Evolutionary conservation across 1,140 invertebrate genomes (phyloP).

Genomic region (Drosophila rufa): DNA sequence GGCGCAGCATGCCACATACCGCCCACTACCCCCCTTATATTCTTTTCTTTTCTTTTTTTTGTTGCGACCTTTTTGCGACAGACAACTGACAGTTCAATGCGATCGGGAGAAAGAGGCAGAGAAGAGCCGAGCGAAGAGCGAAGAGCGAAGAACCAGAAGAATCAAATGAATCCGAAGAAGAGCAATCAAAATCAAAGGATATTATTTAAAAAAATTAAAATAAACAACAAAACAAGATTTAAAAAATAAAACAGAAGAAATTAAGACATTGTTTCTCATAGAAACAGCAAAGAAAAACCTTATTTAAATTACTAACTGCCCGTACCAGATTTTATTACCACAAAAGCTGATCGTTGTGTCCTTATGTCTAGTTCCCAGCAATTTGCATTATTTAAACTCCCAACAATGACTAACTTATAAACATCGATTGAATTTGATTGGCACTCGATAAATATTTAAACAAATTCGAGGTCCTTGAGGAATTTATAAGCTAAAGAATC

Average conservation of each 20-base stretch:
- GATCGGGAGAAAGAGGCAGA: constrained; percentile 4
- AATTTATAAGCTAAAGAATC: background rate
- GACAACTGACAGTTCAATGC: constrained; percentile 71
- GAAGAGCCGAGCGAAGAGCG: background rate
- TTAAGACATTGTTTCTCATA: constrained; percentile 47
- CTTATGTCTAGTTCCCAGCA: no score
- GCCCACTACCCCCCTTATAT: background rate
- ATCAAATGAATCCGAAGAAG: background rate
- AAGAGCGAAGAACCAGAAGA: constrained; percentile 2
- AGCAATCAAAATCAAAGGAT: constrained; percentile 51
- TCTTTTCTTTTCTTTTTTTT: background rate
- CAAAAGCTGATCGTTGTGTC: no score
- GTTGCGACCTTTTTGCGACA: constrained; percentile 16
- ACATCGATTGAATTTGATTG: background rate
- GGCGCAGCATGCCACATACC: background rate
- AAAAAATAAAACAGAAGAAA: constrained; percentile 2
- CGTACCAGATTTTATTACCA: no score
- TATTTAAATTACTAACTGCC: no score
- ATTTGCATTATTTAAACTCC: no score
- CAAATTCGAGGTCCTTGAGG: background rate
- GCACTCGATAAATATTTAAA: no score
- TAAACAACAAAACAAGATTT: background rate
- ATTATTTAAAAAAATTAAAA: constrained; percentile 42
- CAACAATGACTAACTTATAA: no score
- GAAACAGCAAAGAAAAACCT: background rate